phyloP scores from a whole-genome alignment of 37 sponge, comb jelly and placozoan species.

The Beroe ovata region DNA sequence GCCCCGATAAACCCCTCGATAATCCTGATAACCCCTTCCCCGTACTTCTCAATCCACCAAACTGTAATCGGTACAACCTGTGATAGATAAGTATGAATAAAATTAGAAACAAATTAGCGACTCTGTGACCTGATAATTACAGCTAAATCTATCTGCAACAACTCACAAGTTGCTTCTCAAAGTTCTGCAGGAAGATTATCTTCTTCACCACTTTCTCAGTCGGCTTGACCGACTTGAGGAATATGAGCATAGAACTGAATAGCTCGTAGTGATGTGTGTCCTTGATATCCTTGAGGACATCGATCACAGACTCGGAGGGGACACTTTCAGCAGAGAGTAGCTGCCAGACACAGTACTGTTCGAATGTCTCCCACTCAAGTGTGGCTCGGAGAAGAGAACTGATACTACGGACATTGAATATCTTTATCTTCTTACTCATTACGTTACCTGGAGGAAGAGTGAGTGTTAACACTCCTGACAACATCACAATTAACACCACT shows the following conservation, averaged over 20 bases:
- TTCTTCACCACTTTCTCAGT: slow-evolving; percentile 49
- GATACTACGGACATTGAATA: slow-evolving; percentile 45
- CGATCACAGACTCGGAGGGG: slow-evolving; percentile 47
- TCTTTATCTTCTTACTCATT: slow-evolving; percentile 65
- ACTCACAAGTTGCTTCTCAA: slow-evolving; percentile 42
- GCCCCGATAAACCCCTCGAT: slow-evolving; percentile 35
- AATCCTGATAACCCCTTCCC: slow-evolving; percentile 18
- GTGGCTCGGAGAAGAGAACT: slow-evolving; percentile 70
- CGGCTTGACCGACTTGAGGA: slow-evolving; percentile 62
- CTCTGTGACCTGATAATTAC: too few relatives aligned
- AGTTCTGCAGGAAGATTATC: slow-evolving; percentile 58
- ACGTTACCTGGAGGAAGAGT: slow-evolving; percentile 32
- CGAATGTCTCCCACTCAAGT: slow-evolving; percentile 95
- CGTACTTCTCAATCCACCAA: slow-evolving; percentile 62
- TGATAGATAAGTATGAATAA: too few relatives aligned
- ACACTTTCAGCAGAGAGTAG: slow-evolving; percentile 84
- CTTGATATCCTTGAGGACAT: slow-evolving; percentile 60
- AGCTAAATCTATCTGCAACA: too few relatives aligned
- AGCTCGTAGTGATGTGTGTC: slow-evolving; percentile 52
- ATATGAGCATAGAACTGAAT: slow-evolving; percentile 51
- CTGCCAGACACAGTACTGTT: slow-evolving; percentile 99
- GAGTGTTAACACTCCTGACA: too few relatives aligned
- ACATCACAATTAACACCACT: too few relatives aligned
- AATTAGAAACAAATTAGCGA: too few relatives aligned
- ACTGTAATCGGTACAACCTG: slow-evolving; percentile 49